These are phyloP conservation scores for Cotesia chilonis DNA, from an alignment of 1,140 invertebrate genomes.

Conservation along the genomic window DNA sequence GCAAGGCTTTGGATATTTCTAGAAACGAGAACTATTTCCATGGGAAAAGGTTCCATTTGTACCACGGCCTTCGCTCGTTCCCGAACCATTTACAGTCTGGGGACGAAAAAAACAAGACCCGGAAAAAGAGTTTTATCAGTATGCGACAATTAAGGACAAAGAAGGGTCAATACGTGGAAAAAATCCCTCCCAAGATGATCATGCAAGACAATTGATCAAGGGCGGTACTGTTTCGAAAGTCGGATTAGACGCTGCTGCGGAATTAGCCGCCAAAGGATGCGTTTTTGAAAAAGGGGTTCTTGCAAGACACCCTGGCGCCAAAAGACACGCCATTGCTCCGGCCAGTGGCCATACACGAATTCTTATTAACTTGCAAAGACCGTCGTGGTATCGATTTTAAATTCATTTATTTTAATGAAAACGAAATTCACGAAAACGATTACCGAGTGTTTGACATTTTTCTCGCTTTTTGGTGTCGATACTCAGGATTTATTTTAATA, in stretches of 20 bases:
- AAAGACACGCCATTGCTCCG: constrained; percentile 52
- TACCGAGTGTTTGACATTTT: background rate
- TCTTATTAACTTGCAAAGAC: constrained; percentile 59
- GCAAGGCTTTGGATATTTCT: constrained; percentile 60
- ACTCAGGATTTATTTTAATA: too few relatives aligned
- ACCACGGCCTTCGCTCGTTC: constrained; percentile 80
- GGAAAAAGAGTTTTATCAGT: constrained; percentile 61
- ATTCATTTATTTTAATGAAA: constrained; percentile 16
- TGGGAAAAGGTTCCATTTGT: constrained; percentile 87
- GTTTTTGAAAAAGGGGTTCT: constrained; percentile 61
- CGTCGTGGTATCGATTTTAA: constrained; percentile 64
- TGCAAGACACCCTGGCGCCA: constrained; percentile 50
- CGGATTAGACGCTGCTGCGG: constrained; percentile 56
- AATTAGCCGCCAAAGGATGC: constrained; percentile 58
- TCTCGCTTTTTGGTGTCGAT: too few relatives aligned
- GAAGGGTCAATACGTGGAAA: constrained; percentile 57
- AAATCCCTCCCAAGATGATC: constrained; percentile 57
- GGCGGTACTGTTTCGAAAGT: constrained; percentile 59
- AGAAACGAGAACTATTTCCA: constrained; percentile 77
- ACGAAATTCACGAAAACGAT: background rate
- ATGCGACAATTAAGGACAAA: constrained; percentile 57
- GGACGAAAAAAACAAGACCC: constrained; percentile 69
- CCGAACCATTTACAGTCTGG: constrained; percentile 83
- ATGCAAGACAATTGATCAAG: constrained; percentile 57
- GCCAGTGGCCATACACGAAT: constrained; percentile 59